Base-by-base conservation (phyloP, 2,113 vertebrate genomes). In the Corythoichthys haematopterus region DNA sequence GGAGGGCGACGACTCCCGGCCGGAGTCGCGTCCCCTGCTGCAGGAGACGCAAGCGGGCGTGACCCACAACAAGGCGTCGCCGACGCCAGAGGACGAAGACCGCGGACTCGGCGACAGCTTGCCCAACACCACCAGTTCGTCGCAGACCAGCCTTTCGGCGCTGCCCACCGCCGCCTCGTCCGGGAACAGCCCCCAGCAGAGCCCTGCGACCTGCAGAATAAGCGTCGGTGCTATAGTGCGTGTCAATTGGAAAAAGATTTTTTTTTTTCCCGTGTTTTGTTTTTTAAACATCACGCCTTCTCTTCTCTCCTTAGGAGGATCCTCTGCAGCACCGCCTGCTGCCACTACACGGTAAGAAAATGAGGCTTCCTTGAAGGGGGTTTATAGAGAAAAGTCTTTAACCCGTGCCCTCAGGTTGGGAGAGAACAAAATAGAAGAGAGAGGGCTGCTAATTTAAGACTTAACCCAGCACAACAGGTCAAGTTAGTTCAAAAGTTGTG, bases 51-150 rank as follows among this genome's bases (percentile, higher is more conserved):
- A 89, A 71, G 43, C 70, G 0, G 85, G 72, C 3, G 69, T 83
- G 63, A 87, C 77, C 67, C 28, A 55, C 16, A 53, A 53, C 55
- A 91, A 92, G 80, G 77, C 86, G 28, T 84, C 79, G 2, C 50
- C 91, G 8, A 77, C 88, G 3, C 72, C 86, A 1, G 92, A 93
- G n/a, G 92, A 93, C 2, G 92, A 93, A 68, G 92, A 93, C 84
- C 64, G 89, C 8, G 92, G 92, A 4, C 80, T 93, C 0, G 92
- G 92, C 3, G 91, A 92, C 85, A 93, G 92, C 69, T 76, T 93
- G 55, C 91, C 92, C 64, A 93, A 93, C 87, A 93, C 92, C 46
- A 92, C 92, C 7, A 93, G 86, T 56, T 93, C 92, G 0, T 93
- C 92, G 51, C 92, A 93, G 33, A 92, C 92, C 15, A 93, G 92